Conservation (phyloP, 1,140 invertebrate species). For the Orchestia grillus region DNA sequence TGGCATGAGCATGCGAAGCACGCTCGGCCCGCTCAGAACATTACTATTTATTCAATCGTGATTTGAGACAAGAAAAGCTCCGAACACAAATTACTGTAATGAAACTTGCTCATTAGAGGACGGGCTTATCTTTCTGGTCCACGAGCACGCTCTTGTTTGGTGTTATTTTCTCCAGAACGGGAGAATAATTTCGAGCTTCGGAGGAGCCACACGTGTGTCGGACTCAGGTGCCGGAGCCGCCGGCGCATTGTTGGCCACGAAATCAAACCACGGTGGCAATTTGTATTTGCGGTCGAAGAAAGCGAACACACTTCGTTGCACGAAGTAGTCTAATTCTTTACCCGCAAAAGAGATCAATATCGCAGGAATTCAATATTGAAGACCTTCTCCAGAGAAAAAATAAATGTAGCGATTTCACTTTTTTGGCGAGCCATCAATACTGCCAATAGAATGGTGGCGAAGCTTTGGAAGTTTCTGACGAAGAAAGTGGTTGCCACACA, state of each 20-base stretch:
- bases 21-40: background rate
- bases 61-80: conserved; percentile 46
- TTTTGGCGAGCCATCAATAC: background rate
- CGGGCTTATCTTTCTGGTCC: background rate
- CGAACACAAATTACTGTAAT: conserved; percentile 43
- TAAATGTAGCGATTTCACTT: background rate
- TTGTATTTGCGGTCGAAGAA: background rate
- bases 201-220: background rate
- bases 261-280: background rate
- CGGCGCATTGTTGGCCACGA: background rate
- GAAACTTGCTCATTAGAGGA: conserved; percentile 24
- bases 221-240: background rate
- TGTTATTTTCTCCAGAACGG: background rate
- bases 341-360: background rate
- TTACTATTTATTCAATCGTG: conserved; percentile 14
- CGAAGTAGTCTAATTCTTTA: background rate
- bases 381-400: background rate
- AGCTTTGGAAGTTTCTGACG: background rate
- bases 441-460: background rate
- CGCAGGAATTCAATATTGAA: background rate
- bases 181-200: background rate
- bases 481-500: too few species aligned
- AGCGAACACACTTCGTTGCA: background rate
- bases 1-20: conserved; percentile 46
- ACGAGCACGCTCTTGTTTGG: conserved; percentile 11